Percentiles rank a stretch among this genome's conserved stretches.
Evolutionary conservation across 1,140 invertebrate genomes (phyloP).

Genomic region (Pantala flavescens): DNA sequence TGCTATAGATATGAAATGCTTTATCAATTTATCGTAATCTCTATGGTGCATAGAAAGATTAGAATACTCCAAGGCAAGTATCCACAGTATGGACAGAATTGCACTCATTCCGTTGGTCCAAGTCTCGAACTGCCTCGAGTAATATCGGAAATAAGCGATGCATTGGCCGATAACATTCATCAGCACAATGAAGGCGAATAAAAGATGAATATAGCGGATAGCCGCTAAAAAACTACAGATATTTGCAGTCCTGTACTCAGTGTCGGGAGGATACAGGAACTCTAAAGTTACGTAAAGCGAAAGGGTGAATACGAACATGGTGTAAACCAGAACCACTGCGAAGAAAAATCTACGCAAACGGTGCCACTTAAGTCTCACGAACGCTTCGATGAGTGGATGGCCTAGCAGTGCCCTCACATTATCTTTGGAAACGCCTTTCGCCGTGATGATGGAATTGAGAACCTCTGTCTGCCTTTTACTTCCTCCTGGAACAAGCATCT

Average conservation of each 20-base stretch:
- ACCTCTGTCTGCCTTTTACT: slow-evolving; percentile 29
- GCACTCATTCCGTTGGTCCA: slow-evolving; percentile 22
- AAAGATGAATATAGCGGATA: slow-evolving; percentile 10
- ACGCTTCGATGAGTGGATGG: slow-evolving; percentile 38
- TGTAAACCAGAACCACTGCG: slow-evolving; percentile 32
- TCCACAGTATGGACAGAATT: not conserved
- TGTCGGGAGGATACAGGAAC: not conserved
- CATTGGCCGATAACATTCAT: slow-evolving; percentile 22
- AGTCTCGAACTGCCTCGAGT: slow-evolving; percentile 29
- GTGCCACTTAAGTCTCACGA: slow-evolving; percentile 40
- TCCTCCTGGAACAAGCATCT: slow-evolving; percentile 25
- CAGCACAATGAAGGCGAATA: slow-evolving; percentile 15
- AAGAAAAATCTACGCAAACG: slow-evolving; percentile 35
- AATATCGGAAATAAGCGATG: slow-evolving; percentile 24
- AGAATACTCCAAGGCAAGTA: not conserved
- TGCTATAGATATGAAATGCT: slow-evolving; percentile 34
- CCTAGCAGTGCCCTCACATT: slow-evolving; percentile 30
- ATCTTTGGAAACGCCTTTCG: slow-evolving; percentile 23
- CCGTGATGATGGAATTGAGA: slow-evolving; percentile 28
- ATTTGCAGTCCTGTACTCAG: not conserved
- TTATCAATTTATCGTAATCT: not conserved
- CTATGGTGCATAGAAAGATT: not conserved
- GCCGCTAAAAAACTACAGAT: not conserved
- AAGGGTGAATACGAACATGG: slow-evolving; percentile 31
- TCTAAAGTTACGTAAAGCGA: slow-evolving; percentile 17